Evolutionary conservation across 2,888 invertebrate species (phyloP).

Genomic region (Serrognathus titanus): DNA sequence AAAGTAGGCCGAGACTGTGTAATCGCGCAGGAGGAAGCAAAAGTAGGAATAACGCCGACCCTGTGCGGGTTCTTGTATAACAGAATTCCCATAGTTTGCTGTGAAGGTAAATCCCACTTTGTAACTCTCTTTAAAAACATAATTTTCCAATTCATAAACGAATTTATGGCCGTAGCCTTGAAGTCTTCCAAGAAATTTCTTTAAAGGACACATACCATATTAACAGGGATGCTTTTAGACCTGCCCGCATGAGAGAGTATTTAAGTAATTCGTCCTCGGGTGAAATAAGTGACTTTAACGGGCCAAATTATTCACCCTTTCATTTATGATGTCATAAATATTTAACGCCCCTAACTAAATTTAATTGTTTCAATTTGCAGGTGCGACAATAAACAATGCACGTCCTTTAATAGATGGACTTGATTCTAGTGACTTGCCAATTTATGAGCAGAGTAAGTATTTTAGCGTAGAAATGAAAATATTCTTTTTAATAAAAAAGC

Average conservation of each 20-base stretch:
- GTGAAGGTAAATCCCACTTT: constrained; percentile 29
- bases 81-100: constrained; percentile 39
- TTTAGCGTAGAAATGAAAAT: too few relatives aligned
- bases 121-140: background rate
- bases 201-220: too few relatives aligned
- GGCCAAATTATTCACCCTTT: background rate
- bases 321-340: background rate
- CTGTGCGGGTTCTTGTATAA: constrained; percentile 37
- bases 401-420: too few relatives aligned
- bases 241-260: too few relatives aligned
- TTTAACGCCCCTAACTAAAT: background rate
- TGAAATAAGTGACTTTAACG: background rate
- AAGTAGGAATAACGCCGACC: constrained; percentile 36
- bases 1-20: constrained; percentile 11
- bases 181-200: too few relatives aligned
- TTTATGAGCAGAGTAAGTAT: too few relatives aligned
- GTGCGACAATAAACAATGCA: too few relatives aligned
- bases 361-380: background rate
- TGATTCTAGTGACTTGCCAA: too few relatives aligned
- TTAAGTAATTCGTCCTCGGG: background rate
- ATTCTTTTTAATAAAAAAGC: too few relatives aligned
- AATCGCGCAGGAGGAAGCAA: constrained; percentile 32
- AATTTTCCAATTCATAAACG: too few relatives aligned
- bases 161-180: too few relatives aligned
- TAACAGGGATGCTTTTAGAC: too few relatives aligned